Evolutionary conservation across 2,888 invertebrate species (phyloP).

Genomic region (Brachynemurus nebulosus): DNA sequence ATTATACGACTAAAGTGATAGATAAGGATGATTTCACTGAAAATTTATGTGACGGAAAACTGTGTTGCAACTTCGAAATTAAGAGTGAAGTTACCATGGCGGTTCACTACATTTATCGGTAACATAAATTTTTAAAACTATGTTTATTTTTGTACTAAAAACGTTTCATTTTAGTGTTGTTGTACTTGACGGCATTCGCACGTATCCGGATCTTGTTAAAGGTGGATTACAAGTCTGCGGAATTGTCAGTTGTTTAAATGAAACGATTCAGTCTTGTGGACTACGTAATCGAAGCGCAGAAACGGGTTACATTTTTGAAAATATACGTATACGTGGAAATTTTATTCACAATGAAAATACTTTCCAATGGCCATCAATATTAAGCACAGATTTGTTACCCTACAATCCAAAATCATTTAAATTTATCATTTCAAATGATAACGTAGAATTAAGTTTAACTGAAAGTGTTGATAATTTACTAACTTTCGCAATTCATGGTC

Average conservation of each 20-base stretch:
- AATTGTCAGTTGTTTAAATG: constrained; percentile 9
- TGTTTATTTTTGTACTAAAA: too few relatives aligned
- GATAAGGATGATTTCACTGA: background rate
- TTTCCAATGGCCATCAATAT: constrained; percentile 2
- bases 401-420: background rate
- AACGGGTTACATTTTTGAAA: background rate
- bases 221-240: constrained; percentile 11
- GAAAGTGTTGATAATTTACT: background rate
- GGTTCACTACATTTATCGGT: background rate
- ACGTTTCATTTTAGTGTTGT: constrained; percentile 2
- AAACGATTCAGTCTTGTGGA: constrained; percentile 10
- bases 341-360: constrained; percentile 1
- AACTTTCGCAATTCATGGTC: constrained; percentile 8
- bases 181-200: background rate
- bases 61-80: constrained; percentile 3
- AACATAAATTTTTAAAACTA: background rate
- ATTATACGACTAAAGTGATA: background rate
- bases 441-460: background rate
- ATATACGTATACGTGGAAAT: constrained; percentile 3
- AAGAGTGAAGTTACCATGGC: background rate
- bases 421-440: background rate
- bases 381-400: constrained; percentile 1
- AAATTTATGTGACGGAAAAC: background rate
- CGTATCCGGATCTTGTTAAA: background rate
- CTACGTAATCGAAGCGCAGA: background rate